Evolutionary conservation across 2,113 vertebrate genomes (phyloP).

Genomic region (Cheirogaleus medius): DNA sequence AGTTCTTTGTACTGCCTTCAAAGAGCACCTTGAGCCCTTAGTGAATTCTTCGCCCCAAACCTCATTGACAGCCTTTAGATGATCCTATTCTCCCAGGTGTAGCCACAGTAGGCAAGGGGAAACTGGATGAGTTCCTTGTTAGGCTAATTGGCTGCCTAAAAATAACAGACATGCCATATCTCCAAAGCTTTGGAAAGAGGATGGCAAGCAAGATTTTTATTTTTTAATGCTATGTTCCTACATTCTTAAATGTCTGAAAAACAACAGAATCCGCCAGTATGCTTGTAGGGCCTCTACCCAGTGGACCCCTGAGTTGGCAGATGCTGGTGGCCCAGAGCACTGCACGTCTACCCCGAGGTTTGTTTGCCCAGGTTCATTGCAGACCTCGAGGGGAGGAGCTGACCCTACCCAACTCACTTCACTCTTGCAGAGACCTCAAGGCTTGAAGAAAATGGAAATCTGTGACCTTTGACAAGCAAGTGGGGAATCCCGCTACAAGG

Average conservation of each 20-base stretch:
- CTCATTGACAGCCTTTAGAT: background rate
- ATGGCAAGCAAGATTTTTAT: background rate
- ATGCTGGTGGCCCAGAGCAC: no score
- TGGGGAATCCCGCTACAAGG: no score
- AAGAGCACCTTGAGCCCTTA: background rate
- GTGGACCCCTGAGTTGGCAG: accelerated
- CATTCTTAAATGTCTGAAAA: background rate
- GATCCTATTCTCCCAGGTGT: background rate
- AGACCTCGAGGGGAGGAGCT: background rate
- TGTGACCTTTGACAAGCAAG: background rate
- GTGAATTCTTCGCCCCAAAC: background rate
- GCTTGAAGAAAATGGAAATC: background rate
- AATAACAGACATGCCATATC: background rate
- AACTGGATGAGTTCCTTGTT: background rate
- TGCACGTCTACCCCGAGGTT: accelerated
- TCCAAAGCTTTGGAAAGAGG: background rate
- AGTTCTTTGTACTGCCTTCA: background rate
- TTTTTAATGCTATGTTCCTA: background rate
- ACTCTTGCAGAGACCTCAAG: background rate
- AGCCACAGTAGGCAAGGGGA: background rate
- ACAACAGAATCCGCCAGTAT: background rate
- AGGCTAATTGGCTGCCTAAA: background rate
- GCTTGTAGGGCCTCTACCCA: background rate
- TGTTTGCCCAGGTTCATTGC: background rate
- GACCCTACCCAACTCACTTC: background rate